phyloP scores from a whole-genome alignment of 53 echinoderm and acorn worm species.

The Glandiceps talaboti region DNA sequence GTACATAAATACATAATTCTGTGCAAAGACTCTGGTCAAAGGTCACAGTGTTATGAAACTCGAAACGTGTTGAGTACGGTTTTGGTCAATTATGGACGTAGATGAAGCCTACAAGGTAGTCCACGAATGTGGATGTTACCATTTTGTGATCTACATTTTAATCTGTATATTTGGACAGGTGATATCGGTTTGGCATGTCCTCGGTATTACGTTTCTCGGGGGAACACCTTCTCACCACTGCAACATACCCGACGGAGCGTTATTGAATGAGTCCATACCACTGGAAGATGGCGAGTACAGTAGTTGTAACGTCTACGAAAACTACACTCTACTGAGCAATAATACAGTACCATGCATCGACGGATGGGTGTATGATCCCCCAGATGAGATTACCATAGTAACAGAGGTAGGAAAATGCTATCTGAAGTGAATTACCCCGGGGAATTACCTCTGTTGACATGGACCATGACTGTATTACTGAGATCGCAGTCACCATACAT shows the following conservation, averaged over 20 bases:
- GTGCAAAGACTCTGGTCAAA: too few relatives aligned
- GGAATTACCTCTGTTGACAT: too few relatives aligned
- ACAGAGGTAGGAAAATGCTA: slow-evolving; percentile 53
- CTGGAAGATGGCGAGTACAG: slow-evolving; percentile 23
- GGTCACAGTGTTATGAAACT: too few relatives aligned
- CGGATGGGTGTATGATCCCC: slow-evolving; percentile 55
- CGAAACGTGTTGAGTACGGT: too few relatives aligned
- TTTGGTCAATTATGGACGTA: slow-evolving; percentile 68
- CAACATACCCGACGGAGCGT: slow-evolving; percentile 16
- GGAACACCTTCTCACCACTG: slow-evolving; percentile 73
- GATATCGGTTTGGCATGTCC: slow-evolving; percentile 84
- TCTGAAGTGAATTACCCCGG: too few relatives aligned
- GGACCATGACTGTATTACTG: too few relatives aligned
- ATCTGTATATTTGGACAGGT: slow-evolving; percentile 78
- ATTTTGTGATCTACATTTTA: slow-evolving; percentile 60
- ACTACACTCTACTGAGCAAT: slow-evolving; percentile 26
- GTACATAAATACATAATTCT: too few relatives aligned
- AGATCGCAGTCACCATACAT: not conserved
- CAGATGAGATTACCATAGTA: slow-evolving; percentile 63
- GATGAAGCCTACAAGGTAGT: slow-evolving; percentile 63
- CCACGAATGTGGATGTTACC: slow-evolving; percentile 78
- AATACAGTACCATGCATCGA: slow-evolving; percentile 37
- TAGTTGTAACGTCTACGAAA: slow-evolving; percentile 44
- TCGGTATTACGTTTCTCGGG: slow-evolving; percentile 75
- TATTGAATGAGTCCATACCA: slow-evolving; percentile 27